phyloP scores from a whole-genome alignment of 2,113 vertebrate species.

The Microtus oregoni region DNA sequence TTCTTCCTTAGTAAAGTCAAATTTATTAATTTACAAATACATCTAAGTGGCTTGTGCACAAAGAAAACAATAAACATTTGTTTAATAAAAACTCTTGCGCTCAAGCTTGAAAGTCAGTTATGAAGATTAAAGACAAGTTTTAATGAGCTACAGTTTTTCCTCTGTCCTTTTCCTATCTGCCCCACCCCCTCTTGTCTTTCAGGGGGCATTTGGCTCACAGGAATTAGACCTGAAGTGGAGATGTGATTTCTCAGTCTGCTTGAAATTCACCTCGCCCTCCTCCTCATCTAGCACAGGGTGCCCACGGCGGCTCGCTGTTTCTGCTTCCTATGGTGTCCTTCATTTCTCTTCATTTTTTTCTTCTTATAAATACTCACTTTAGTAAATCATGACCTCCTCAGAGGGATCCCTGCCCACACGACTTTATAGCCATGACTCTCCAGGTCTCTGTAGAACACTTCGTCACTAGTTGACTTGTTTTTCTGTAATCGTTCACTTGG shows the following conservation, averaged over 20 bases:
- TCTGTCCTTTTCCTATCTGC: not conserved
- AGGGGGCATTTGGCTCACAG: not conserved
- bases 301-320: not conserved
- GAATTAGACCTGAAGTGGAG: not conserved
- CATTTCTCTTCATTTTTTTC: not conserved
- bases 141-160: too few species aligned
- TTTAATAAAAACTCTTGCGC: not conserved
- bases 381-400: not conserved
- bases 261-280: not conserved
- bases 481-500: not conserved
- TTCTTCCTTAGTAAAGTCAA: not conserved
- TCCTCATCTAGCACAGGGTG: not conserved
- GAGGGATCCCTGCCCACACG: not conserved
- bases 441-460: not conserved
- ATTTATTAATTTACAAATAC: not conserved
- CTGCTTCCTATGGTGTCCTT: not conserved
- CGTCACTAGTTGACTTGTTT: not conserved
- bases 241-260: not conserved
- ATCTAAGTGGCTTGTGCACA: not conserved
- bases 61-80: not conserved
- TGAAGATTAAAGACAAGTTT: not conserved
- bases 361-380: not conserved
- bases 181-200: rapidly evolving
- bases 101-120: not conserved
- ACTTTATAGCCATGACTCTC: not conserved